These are phyloP conservation scores for Anastrepha obliqua DNA, from an alignment of 1,140 invertebrate species.

Conservation along the genomic window DNA sequence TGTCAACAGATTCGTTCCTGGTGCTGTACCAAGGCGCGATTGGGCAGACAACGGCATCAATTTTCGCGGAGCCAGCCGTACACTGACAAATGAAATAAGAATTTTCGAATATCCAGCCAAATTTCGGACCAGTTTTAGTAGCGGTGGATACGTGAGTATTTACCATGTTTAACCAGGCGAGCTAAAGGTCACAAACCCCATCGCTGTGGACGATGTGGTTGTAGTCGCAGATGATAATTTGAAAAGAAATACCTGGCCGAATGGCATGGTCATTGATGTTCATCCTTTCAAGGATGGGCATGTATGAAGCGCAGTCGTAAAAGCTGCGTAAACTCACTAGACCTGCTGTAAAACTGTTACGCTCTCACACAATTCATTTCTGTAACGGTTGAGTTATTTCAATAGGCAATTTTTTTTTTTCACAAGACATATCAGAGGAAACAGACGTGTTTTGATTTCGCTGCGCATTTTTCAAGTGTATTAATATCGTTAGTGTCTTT, in stretches of 20 bases:
- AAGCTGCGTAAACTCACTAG: conserved; percentile 8
- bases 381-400: too few species aligned
- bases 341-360: neutral
- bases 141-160: conserved; percentile 63
- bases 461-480: too few species aligned
- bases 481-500: too few species aligned
- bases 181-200: conserved; percentile 62
- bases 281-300: conserved; percentile 29
- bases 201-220: conserved; percentile 64
- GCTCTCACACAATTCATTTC: too few species aligned
- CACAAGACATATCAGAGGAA: too few species aligned
- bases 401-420: too few species aligned
- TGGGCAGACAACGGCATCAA: conserved; percentile 73
- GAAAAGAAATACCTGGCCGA: conserved; percentile 62
- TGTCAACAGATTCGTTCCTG: conserved; percentile 25
- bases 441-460: too few species aligned
- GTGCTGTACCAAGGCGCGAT: conserved; percentile 59
- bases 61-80: conserved; percentile 64
- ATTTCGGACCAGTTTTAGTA: conserved; percentile 63
- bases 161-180: conserved; percentile 60
- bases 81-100: neutral
- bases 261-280: conserved; percentile 53
- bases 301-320: conserved; percentile 54
- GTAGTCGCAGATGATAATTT: conserved; percentile 61
- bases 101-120: conserved; percentile 60